A percentile compares a stretch with the other conserved stretches of the same genome.
Conservation (phyloP, 2,888 invertebrate species). For the Idaea dimidiata region DNA sequence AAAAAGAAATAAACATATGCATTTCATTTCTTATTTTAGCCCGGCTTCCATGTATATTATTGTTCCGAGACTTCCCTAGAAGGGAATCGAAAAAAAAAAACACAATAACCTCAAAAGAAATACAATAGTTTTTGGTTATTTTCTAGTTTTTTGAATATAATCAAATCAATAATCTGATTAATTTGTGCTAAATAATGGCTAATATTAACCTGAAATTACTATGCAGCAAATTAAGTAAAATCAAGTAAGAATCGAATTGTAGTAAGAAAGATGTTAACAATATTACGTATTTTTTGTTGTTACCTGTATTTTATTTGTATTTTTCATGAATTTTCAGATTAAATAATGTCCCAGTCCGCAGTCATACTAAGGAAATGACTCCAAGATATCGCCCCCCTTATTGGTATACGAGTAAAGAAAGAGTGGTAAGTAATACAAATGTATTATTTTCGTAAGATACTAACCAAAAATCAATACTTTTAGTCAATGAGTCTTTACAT, state of each 20-base stretch:
- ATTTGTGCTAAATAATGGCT: slow-evolving; percentile 30
- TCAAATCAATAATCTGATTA: neutral
- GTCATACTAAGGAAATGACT: slow-evolving; percentile 33
- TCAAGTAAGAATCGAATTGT: slow-evolving; percentile 45
- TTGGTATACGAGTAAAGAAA: slow-evolving; percentile 86
- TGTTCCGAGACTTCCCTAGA: too few species aligned
- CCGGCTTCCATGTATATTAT: too few species aligned
- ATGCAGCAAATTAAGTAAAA: slow-evolving; percentile 46
- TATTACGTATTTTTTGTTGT: neutral
- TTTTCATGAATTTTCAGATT: slow-evolving; percentile 47
- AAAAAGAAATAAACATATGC: too few species aligned
- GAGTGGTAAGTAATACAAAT: slow-evolving; percentile 77
- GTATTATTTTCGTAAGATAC: neutral
- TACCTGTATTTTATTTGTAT: slow-evolving; percentile 8
- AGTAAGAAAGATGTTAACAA: neutral
- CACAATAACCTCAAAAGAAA: neutral
- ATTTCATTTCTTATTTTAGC: too few species aligned
- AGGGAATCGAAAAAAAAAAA: neutral
- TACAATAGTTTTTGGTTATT: neutral
- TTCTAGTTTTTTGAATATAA: neutral
- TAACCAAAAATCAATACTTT: too few species aligned
- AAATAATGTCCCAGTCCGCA: slow-evolving; percentile 42
- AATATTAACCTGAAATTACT: slow-evolving; percentile 50
- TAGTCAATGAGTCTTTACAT: too few species aligned
- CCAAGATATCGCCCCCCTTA: slow-evolving; percentile 86